phyloP scores from a whole-genome alignment of 2,113 vertebrate species.

The Marcusenius ussheri region DNA sequence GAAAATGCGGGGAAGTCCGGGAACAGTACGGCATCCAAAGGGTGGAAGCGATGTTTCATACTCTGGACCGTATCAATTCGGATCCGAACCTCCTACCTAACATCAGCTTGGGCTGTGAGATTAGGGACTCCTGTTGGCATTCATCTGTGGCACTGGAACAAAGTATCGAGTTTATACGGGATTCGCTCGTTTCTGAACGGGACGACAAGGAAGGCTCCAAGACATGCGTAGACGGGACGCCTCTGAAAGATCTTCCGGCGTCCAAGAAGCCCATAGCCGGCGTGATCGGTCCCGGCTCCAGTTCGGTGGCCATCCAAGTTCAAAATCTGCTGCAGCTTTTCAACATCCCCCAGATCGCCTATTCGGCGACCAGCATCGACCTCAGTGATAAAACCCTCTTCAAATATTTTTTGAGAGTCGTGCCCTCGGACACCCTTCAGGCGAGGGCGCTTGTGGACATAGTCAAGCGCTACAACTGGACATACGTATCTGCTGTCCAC shows the following conservation, averaged over 20 bases:
- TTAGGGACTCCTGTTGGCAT: conserved; percentile 97
- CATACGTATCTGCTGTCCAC: conserved; percentile 94
- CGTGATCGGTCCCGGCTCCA: conserved; percentile 96
- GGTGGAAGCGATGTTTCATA: conserved; percentile 98
- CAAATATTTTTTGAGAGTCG: conserved; percentile 94
- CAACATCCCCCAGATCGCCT: conserved; percentile 97
- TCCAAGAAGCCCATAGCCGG: conserved; percentile 92
- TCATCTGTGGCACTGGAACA: conserved; percentile 96
- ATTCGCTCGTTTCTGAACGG: conserved; percentile 93
- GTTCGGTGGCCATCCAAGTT: conserved; percentile 97
- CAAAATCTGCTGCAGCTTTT: conserved; percentile 96
- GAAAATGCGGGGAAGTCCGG: conserved; percentile 92
- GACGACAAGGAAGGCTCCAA: conserved; percentile 86
- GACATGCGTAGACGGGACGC: conserved; percentile 80
- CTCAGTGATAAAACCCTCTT: conserved; percentile 95
- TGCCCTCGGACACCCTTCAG: conserved; percentile 91
- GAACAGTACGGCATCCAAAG: conserved; percentile 98
- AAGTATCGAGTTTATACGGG: conserved; percentile 97
- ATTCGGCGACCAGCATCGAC: conserved; percentile 96
- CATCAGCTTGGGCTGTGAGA: conserved; percentile 93
- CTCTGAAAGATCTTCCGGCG: conserved; percentile 65
- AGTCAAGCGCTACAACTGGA: conserved; percentile 97
- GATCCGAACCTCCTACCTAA: conserved; percentile 87
- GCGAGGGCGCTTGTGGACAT: conserved; percentile 95
- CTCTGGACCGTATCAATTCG: conserved; percentile 90